Conservation (phyloP, 2,888 invertebrate species). For the Coelogynopora nodosa region DNA sequence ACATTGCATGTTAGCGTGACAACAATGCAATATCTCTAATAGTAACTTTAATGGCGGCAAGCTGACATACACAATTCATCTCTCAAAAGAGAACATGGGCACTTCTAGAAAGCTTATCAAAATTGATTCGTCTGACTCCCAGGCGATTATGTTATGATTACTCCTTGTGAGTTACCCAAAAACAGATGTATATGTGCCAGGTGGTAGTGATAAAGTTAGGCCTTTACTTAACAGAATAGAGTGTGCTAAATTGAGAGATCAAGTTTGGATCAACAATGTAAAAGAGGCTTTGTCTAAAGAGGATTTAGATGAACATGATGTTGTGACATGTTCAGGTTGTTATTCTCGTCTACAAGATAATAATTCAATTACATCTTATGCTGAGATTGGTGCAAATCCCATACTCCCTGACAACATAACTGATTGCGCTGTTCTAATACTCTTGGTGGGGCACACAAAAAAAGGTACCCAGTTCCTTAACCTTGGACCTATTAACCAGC, state of each 20-base stretch:
- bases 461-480: neutral
- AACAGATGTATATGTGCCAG: neutral
- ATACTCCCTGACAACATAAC: neutral
- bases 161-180: neutral
- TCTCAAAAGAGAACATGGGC: neutral
- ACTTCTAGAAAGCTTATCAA: neutral
- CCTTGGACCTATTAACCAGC: too few relatives aligned
- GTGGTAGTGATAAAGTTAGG: neutral
- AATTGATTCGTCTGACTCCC: neutral
- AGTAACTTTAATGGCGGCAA: neutral
- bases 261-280: neutral
- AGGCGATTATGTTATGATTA: neutral
- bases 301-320: neutral
- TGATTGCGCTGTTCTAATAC: neutral
- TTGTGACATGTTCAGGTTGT: neutral
- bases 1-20: too few relatives aligned
- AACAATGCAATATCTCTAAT: neutral
- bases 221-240: neutral
- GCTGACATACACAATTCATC: neutral
- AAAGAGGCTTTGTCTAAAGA: neutral
- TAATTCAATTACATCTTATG: neutral
- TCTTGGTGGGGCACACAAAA: neutral
- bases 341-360: neutral
- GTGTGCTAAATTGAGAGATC: neutral
- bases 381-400: neutral